These are phyloP conservation scores for Pholis gunnellus DNA, from an alignment of 2,113 vertebrate genomes.

Conservation along the genomic window DNA sequence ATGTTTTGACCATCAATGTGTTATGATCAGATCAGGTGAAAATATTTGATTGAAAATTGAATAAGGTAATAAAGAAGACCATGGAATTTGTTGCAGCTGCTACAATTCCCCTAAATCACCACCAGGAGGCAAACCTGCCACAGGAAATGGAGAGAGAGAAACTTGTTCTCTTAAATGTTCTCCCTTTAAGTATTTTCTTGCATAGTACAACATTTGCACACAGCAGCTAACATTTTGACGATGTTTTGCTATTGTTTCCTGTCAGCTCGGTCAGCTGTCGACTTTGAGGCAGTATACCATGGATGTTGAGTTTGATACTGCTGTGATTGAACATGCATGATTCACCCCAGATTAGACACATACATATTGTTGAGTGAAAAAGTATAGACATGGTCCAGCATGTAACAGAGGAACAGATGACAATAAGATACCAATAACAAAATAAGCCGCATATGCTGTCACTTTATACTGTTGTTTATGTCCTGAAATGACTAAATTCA, in stretches of 20 bases:
- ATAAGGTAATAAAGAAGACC: not conserved
- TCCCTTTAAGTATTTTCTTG: not conserved
- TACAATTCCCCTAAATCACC: constrained; percentile 25
- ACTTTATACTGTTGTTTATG: not conserved
- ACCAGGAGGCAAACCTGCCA: constrained; percentile 46
- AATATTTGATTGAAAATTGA: not conserved
- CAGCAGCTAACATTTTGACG: not conserved
- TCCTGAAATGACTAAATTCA: not conserved
- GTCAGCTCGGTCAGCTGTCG: constrained; percentile 8
- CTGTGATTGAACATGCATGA: not conserved
- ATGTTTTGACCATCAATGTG: not conserved
- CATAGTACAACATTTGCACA: constrained; percentile 19
- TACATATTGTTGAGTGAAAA: not conserved
- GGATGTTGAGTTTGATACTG: not conserved
- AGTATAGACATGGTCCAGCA: not conserved
- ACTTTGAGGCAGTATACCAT: not conserved
- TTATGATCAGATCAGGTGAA: not conserved
- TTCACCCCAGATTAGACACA: not conserved
- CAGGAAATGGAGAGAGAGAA: not conserved
- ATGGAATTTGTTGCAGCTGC: not conserved
- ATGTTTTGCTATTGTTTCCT: not conserved
- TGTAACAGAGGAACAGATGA: not conserved
- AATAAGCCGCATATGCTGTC: not conserved
- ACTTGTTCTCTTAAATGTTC: not conserved
- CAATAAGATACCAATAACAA: not conserved